Evolutionary conservation across 2,113 vertebrate species (phyloP).

Genomic region (Haliaeetus leucogaster): DNA sequence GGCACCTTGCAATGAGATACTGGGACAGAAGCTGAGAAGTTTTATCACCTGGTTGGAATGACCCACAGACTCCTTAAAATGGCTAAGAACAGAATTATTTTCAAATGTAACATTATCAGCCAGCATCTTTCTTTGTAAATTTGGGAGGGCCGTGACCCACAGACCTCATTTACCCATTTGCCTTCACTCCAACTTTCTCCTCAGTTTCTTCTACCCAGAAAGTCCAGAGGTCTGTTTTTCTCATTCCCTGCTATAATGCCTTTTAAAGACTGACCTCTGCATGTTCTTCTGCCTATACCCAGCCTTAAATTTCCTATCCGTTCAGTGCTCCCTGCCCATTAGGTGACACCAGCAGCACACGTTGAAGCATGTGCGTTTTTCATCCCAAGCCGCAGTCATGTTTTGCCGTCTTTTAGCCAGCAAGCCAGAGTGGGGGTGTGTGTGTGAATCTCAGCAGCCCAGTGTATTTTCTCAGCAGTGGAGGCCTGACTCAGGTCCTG

Average conservation of each 20-base stretch:
- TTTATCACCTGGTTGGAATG: not conserved
- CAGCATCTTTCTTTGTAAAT: not conserved
- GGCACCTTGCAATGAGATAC: not conserved
- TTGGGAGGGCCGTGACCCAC: not conserved
- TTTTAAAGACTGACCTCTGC: not conserved
- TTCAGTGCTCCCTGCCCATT: not conserved
- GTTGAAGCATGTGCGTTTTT: fast-evolving
- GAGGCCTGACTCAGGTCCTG: not conserved
- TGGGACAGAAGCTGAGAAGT: not conserved
- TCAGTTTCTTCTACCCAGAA: not conserved
- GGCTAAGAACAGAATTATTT: not conserved
- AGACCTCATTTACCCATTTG: not conserved
- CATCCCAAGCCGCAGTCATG: not conserved
- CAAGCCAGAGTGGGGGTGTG: not conserved
- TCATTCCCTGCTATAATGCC: not conserved
- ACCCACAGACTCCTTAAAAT: not conserved
- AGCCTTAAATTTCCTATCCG: not conserved
- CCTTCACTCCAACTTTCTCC: not conserved
- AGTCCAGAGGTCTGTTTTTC: not conserved
- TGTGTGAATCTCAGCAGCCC: not conserved
- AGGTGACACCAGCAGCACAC: not conserved
- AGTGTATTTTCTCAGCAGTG: not conserved
- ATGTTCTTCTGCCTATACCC: not conserved
- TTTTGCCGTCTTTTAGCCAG: not conserved
- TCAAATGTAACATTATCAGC: not conserved